phyloP scores from a whole-genome alignment of 2,888 invertebrate species.

The Hipparchia semele region DNA sequence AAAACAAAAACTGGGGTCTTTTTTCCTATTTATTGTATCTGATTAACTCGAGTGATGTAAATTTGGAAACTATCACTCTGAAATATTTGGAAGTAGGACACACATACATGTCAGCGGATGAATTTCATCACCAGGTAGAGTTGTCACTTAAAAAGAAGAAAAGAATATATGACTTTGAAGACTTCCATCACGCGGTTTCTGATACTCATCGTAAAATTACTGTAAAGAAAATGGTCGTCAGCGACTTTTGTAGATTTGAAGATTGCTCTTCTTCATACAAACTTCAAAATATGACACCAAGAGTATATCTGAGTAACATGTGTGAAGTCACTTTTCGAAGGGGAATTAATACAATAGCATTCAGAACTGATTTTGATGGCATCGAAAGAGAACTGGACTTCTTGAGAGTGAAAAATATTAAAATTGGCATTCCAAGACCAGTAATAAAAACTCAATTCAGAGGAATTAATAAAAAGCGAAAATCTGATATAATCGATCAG shows the following conservation, averaged over 20 bases:
- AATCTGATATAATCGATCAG: slow-evolving; percentile 26
- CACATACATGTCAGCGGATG: slow-evolving; percentile 51
- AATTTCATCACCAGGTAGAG: slow-evolving; percentile 52
- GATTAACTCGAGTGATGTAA: slow-evolving; percentile 32
- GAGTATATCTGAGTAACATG: slow-evolving; percentile 34
- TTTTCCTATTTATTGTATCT: slow-evolving; percentile 17
- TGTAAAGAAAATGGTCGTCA: slow-evolving; percentile 41
- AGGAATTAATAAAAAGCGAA: slow-evolving; percentile 23
- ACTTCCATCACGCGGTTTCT: slow-evolving; percentile 30
- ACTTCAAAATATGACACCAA: slow-evolving; percentile 37
- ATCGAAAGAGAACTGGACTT: slow-evolving; percentile 23
- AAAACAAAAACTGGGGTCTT: slow-evolving; percentile 8
- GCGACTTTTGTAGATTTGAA: slow-evolving; percentile 37
- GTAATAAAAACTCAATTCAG: slow-evolving; percentile 28
- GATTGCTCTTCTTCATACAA: slow-evolving; percentile 45
- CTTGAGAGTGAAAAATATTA: slow-evolving; percentile 28
- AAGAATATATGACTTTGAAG: slow-evolving; percentile 30
- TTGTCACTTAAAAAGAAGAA: slow-evolving; percentile 44
- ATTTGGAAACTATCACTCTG: slow-evolving; percentile 34
- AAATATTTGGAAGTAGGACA: slow-evolving; percentile 43
- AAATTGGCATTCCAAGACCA: slow-evolving; percentile 28
- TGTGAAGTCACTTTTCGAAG: slow-evolving; percentile 32
- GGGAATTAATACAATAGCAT: slow-evolving; percentile 25
- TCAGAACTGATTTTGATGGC: slow-evolving; percentile 14
- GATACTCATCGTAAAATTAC: slow-evolving; percentile 37